Evolutionary conservation across 2,888 invertebrate species (phyloP), one percentile per base, ranked within the genome.

Genomic region (Eristalis tenax): DNA sequence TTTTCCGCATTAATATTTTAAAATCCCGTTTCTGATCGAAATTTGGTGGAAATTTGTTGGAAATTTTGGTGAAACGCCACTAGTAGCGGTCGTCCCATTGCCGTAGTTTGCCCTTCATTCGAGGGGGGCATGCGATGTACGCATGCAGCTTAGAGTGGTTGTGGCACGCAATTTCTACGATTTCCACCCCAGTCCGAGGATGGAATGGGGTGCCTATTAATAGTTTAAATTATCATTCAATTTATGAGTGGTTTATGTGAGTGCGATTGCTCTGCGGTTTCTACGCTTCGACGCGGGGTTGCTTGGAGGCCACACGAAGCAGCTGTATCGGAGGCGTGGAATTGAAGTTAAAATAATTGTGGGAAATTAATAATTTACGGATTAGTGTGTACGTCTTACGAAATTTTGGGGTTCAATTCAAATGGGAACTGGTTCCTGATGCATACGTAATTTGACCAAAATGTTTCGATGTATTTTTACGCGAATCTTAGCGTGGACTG

Each of bases 1-100:
- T 70, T 76, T 76, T 50, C 63, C 69, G 43, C 65, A 82, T 82
- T 43, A 82, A 82, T 82, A 82, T 82, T 82, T 82, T 70, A 82
- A 83, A 83, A 83, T 76, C 73, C 11, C 35, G 35, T 28, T 63
- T 50, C 35, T 15, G 64, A 11, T 28, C 15, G 64, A 32, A 64
- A 35, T 68, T 71, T 22, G 38, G 56, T 59, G 50, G 40, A 50
- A 63, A 26, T 63, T 79, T 69, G 43, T 73, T 68, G 61, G 66
- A 77, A 80, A 81, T 74, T 26, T 50, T 50, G 50, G 50, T 50
- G 18, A 50, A 50, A 50, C 6, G 18, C 18, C 18, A 50, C 18
- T 18, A 8, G 18, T 43, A 2, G 43, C 10, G 32, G 32, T 8
- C 50, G 8, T 18, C 50, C 18, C 8, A 43, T 43, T 43, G 43